Conservation (phyloP, 92 coral and sea anemone genomes). For the Phenganax subtilis region DNA sequence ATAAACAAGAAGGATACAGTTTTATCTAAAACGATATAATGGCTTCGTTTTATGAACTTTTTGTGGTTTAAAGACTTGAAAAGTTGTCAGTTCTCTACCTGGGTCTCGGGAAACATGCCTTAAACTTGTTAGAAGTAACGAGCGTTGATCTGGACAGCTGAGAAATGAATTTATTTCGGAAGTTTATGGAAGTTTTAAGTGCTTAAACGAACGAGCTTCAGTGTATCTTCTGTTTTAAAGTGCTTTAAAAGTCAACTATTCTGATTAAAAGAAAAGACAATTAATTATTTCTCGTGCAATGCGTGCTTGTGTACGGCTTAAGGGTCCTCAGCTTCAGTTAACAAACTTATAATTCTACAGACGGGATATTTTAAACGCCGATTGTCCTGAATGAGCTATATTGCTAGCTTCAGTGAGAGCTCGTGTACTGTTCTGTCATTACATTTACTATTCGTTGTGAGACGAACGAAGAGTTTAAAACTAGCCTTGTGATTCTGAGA, state of each 20-base stretch:
- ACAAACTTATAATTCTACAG: not conserved
- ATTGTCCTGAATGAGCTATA: not conserved
- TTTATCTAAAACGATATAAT: not conserved
- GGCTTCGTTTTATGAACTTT: not conserved
- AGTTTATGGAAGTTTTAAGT: not conserved
- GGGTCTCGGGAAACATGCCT: not conserved
- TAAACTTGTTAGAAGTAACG: not conserved
- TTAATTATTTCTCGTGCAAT: not conserved
- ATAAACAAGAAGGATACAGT: constrained; percentile 9
- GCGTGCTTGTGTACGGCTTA: not conserved
- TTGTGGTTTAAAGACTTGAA: not conserved
- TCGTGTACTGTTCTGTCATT: constrained; percentile 17
- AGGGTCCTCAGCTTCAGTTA: not conserved
- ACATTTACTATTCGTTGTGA: not conserved
- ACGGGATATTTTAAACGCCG: constrained; percentile 9
- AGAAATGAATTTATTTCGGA: not conserved
- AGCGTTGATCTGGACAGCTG: not conserved
- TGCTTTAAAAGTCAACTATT: not conserved
- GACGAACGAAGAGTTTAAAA: not conserved
- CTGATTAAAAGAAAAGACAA: not conserved
- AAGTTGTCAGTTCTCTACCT: not conserved
- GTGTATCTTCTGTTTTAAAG: not conserved
- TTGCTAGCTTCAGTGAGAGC: not conserved
- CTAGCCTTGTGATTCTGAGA: not conserved
- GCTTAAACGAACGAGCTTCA: not conserved